Percentiles rank a stretch among this genome's conserved stretches.
These are phyloP conservation scores for Aplysia californica DNA, from an alignment of 1,140 invertebrate species.

Conservation along the genomic window DNA sequence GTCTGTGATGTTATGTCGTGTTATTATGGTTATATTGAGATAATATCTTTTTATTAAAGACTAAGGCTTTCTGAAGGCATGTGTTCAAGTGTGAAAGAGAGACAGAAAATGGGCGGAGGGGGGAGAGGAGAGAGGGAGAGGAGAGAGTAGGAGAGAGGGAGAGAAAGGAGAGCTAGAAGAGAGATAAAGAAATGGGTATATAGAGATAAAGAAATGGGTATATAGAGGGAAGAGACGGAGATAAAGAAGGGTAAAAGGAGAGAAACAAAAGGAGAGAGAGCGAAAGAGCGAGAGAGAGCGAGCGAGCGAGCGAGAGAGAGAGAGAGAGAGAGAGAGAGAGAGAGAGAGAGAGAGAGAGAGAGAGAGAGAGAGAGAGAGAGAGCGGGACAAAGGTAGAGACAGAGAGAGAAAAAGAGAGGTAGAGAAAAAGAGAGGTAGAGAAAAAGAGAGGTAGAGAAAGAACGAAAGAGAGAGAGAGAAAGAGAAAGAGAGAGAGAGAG, in stretches of 20 bases:
- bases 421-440: background rate
- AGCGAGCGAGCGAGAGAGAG: background rate
- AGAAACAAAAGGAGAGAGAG: conserved; percentile 8
- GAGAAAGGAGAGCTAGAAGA: background rate
- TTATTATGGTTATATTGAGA: no score
- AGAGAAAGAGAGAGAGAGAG: background rate
- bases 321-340: background rate
- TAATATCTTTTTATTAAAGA: no score
- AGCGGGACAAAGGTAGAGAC: background rate
- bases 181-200: background rate
- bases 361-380: background rate
- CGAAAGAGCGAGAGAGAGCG: background rate
- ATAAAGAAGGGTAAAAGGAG: background rate
- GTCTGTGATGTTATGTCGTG: no score
- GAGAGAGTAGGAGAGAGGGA: background rate
- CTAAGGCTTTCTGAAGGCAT: no score
- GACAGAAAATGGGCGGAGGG: background rate
- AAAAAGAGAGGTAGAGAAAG: background rate
- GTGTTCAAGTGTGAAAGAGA: background rate
- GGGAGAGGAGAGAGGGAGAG: conserved; percentile 5
- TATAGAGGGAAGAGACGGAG: conserved; percentile 2
- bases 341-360: background rate
- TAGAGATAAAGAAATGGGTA: no score
- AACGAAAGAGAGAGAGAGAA: background rate
- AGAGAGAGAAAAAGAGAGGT: background rate